A percentile compares a stretch with the other conserved stretches of the same genome.
phyloP scores from a whole-genome alignment of 1,140 invertebrate species.

The Brachionus koreanus region DNA sequence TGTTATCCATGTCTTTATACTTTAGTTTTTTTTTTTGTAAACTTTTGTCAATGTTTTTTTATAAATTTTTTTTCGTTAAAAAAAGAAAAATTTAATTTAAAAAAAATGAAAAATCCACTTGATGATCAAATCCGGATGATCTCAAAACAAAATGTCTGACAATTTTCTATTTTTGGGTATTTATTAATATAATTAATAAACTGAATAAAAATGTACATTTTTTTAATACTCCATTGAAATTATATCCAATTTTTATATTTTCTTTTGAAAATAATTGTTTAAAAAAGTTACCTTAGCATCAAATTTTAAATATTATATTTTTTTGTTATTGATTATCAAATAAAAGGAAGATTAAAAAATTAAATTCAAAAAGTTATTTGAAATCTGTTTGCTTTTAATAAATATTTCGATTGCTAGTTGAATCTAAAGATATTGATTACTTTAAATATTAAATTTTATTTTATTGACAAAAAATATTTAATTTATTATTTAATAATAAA shows the following conservation, averaged over 20 bases:
- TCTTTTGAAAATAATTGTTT: no score
- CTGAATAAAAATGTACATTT: neutral
- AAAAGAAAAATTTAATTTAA: neutral
- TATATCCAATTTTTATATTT: no score
- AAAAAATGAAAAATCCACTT: neutral
- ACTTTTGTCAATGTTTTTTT: slow-evolving; percentile 37
- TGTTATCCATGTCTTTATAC: slow-evolving; percentile 24
- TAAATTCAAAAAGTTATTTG: no score
- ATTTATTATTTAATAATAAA: slow-evolving; percentile 1
- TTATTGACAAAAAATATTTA: neutral
- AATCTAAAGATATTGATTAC: no score
- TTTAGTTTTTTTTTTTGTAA: slow-evolving; percentile 22
- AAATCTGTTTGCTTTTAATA: no score
- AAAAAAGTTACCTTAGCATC: no score
- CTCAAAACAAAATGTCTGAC: slow-evolving; percentile 21
- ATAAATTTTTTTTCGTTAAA: slow-evolving; percentile 22
- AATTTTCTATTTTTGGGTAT: slow-evolving; percentile 30
- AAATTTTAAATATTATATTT: no score
- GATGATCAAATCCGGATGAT: slow-evolving; percentile 17
- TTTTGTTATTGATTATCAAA: no score
- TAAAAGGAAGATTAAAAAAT: no score
- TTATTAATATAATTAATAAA: slow-evolving; percentile 37
- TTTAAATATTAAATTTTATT: no score
- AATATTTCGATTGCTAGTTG: no score
- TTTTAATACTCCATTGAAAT: neutral